phyloP scores from a whole-genome alignment of 2,888 invertebrate genomes.

The Nephrotoma guestfalica region DNA sequence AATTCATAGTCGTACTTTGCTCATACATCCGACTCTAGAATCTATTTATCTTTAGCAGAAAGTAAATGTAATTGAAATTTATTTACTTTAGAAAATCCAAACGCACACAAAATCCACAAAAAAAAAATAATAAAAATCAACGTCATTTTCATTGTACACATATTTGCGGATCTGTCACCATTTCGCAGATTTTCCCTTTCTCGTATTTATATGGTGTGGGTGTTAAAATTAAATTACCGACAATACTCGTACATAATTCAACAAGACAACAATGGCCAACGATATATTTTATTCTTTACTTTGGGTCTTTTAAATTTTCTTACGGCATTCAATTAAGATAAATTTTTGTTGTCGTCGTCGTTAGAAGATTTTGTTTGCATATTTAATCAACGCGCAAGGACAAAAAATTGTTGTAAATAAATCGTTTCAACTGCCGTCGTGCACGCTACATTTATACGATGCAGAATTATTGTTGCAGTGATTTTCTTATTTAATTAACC shows the following conservation, averaged over 20 bases:
- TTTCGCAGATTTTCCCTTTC: neutral
- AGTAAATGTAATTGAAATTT: neutral
- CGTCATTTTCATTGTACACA: neutral
- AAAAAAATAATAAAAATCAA: neutral
- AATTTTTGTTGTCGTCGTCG: neutral
- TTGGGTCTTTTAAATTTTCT: neutral
- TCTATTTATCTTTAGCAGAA: neutral
- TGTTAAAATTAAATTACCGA: neutral
- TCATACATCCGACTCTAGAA: neutral
- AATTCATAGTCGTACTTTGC: neutral
- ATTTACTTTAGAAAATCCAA: neutral
- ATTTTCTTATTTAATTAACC: neutral
- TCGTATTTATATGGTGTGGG: neutral
- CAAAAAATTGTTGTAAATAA: neutral
- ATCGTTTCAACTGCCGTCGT: neutral
- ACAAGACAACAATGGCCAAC: neutral
- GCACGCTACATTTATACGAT: neutral
- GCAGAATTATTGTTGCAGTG: neutral
- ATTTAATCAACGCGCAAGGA: neutral
- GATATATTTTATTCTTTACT: neutral
- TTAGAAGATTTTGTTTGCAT: neutral
- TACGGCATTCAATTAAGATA: neutral
- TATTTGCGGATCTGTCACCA: neutral
- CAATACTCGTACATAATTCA: neutral
- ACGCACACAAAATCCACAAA: too few species aligned